Percentiles rank a stretch among this genome's conserved stretches.
Conservation (phyloP, 37 sponge, comb jelly and placozoan species). For the Hexactinellida sp. region DNA sequence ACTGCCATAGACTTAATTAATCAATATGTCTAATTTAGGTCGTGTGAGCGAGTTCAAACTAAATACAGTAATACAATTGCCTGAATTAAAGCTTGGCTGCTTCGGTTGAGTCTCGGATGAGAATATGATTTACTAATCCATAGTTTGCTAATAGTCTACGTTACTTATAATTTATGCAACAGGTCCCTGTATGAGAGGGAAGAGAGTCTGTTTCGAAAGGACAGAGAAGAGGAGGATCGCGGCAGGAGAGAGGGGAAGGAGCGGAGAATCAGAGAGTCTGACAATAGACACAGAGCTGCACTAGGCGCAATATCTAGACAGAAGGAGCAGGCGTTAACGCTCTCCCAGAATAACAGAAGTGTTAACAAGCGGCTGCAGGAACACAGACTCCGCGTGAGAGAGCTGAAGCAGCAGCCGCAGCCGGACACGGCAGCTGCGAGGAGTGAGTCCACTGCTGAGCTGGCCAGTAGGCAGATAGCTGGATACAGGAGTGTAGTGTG, state of each 20-base stretch:
- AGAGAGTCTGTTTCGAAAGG: background rate
- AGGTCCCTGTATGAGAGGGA: background rate
- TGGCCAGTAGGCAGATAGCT: background rate
- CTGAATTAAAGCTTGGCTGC: too few relatives aligned
- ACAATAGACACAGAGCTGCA: constrained; percentile 2
- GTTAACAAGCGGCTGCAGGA: background rate
- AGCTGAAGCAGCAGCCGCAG: background rate
- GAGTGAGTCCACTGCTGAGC: background rate
- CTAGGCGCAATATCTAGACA: background rate
- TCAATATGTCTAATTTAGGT: too few relatives aligned
- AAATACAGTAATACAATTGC: too few relatives aligned
- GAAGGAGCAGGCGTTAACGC: background rate
- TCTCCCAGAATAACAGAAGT: background rate
- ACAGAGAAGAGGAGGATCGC: background rate
- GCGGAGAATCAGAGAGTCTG: background rate
- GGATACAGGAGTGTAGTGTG: background rate
- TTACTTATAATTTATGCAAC: too few relatives aligned
- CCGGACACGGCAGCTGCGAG: background rate
- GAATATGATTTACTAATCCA: too few relatives aligned
- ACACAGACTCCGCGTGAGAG: background rate
- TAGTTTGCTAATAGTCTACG: too few relatives aligned
- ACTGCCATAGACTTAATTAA: too few relatives aligned
- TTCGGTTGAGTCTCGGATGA: too few relatives aligned
- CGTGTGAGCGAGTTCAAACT: too few relatives aligned
- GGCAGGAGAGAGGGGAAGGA: background rate